These are phyloP conservation scores for Aplysina aerophoba DNA, from an alignment of 37 sponge, comb jelly and placozoan species.

Conservation along the genomic window DNA sequence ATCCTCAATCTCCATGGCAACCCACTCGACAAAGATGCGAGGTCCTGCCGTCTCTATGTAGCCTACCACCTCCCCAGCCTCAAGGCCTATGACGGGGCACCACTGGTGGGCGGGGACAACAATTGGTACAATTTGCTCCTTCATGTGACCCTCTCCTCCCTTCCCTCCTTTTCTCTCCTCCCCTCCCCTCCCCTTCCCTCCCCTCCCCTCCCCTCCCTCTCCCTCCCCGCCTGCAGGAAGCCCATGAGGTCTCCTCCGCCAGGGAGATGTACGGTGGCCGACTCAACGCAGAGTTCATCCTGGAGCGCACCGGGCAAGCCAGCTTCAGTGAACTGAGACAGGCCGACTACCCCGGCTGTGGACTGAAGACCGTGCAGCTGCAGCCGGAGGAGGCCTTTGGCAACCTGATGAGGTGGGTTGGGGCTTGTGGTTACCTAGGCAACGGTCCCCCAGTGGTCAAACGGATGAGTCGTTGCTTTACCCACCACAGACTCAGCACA, in stretches of 20 bases:
- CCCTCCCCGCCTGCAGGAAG: slow-evolving; percentile 44
- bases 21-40: slow-evolving; percentile 47
- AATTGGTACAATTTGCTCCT: not conserved
- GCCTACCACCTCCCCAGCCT: slow-evolving; percentile 81
- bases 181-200: not conserved
- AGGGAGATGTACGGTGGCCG: slow-evolving; percentile 85
- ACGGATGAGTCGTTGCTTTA: too few species aligned
- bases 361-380: slow-evolving; percentile 77
- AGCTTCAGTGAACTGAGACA: slow-evolving; percentile 46
- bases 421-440: not conserved
- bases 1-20: slow-evolving; percentile 77
- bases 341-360: slow-evolving; percentile 69
- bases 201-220: slow-evolving; percentile 2
- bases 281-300: slow-evolving; percentile 81
- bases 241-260: slow-evolving; percentile 52
- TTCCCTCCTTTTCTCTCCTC: not conserved
- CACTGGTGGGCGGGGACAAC: slow-evolving; percentile 67
- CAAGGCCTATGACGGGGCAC: slow-evolving; percentile 72
- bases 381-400: slow-evolving; percentile 55
- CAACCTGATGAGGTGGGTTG: slow-evolving; percentile 71
- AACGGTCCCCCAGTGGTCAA: too few species aligned
- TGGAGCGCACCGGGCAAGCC: slow-evolving; percentile 61
- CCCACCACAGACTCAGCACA: too few species aligned
- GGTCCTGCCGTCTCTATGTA: slow-evolving; percentile 56
- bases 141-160: not conserved